Conservation (phyloP, 2,113 vertebrate genomes). For the Odontesthes bonariensis region DNA sequence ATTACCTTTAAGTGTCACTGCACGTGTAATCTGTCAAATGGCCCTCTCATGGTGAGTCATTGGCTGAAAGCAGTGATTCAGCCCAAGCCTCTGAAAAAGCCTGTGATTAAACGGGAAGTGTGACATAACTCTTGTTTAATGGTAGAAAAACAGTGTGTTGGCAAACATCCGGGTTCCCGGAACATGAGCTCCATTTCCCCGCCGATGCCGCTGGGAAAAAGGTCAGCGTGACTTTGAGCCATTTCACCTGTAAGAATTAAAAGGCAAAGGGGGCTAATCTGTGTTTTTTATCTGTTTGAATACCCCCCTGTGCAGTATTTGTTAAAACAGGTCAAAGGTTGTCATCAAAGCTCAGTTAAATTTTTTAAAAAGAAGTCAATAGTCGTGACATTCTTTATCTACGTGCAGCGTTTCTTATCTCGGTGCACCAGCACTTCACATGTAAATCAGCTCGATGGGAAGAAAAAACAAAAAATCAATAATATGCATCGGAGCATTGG, state of each 20-base stretch:
- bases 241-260: slow-evolving; percentile 70
- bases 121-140: slow-evolving; percentile 82
- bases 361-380: slow-evolving; percentile 34
- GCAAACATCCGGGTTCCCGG: slow-evolving; percentile 62
- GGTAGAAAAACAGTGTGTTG: slow-evolving; percentile 79
- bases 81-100: slow-evolving; percentile 64
- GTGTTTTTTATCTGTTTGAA: slow-evolving; percentile 64
- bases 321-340: slow-evolving; percentile 51
- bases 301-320: slow-evolving; percentile 42
- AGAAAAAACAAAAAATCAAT: slow-evolving; percentile 47
- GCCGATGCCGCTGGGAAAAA: slow-evolving; percentile 77
- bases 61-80: slow-evolving; percentile 59
- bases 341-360: slow-evolving; percentile 39
- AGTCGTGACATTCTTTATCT: slow-evolving; percentile 56
- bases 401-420: slow-evolving; percentile 29
- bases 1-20: slow-evolving; percentile 79
- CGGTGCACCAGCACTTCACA: slow-evolving; percentile 30
- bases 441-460: slow-evolving; percentile 54
- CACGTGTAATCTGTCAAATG: slow-evolving; percentile 81
- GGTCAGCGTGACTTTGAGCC: slow-evolving; percentile 81
- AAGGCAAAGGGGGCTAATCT: slow-evolving; percentile 60
- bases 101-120: slow-evolving; percentile 77
- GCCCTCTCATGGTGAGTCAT: slow-evolving; percentile 68
- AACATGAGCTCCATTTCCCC: slow-evolving; percentile 75
- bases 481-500: slow-evolving; percentile 57